Evolutionary conservation across 2,113 vertebrate species (phyloP), one percentile per base, ranked within the genome.

Genomic region (Columba janthina): DNA sequence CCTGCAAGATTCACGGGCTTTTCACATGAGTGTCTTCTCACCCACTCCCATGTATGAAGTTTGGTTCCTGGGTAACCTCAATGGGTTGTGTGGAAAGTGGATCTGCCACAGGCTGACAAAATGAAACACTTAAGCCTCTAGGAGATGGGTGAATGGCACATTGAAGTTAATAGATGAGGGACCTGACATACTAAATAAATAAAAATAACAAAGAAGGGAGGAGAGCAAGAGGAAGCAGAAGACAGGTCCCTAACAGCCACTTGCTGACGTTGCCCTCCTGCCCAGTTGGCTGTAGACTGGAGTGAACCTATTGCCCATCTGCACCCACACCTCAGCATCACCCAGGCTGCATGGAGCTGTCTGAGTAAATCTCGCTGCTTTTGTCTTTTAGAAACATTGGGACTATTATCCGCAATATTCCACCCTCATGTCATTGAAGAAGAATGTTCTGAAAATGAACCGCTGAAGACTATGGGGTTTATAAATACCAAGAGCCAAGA

Each of bases 371-470:
- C 75, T 53, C 73, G 40, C 11, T 67, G 36, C 20, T 67, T 74
- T 77, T 67, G 51, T 22, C 53, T 75, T 61, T 36, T 61, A 5
- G 24, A 84, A 89, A 50, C 61, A 65, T 3, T 20, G 40, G 44
- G 53, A 38, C 25, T 62, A 9, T 75, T 78, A 84, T 84, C 90
- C 81, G 72, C 15, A 10, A 31, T 60, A 66, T 78, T 89, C 32
- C 38, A 36, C 48, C 38, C 72, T 77, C 69, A 8, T 48, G 80
- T 89, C 90, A 84, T 13, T 72, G 90, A 78, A 86, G 60, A 92
- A 81, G 69, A 94, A 95, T 65, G 85, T 75, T 93, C 65, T 92
- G 82, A 86, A 94, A 88, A 95, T 19, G 72, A 96, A 72, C 51
- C 2, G 1, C 82, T 90, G 69, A 88, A 75, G 82, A 46, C 72